Base-by-base conservation (phyloP, 2,797 vertebrate species). In the Loris lydekkerianus region DNA sequence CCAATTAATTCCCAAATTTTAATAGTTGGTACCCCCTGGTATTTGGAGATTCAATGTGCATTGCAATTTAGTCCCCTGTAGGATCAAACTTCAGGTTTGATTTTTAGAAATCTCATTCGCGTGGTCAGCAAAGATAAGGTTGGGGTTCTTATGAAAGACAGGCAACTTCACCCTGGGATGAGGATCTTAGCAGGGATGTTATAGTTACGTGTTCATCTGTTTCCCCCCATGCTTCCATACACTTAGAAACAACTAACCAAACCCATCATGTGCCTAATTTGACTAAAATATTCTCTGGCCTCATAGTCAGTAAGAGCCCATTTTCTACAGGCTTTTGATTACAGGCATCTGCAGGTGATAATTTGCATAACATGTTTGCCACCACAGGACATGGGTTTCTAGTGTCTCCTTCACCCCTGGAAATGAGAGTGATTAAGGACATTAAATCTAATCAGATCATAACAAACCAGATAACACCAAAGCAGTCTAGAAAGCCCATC, bases 291-390 rank as follows among this genome's bases (percentile, higher is more conserved):
- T 76, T 94, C 53, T 58, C 82, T n/a, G 7, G 8, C 5, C 76
- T 20, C 65, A 84, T 94, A 58, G 65, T 95, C 31, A 81, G 17
- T 65, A 25, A 43, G 46, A 82, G 15, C 21, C 70, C 88, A 2
- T 86, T 94, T 96, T 80, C 75, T 87, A 31, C n/a, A 81, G 53
- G n/a, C 11, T 49, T 72, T 89, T 92, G 84, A 91, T 94, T 86
- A 86, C 34, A 93, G 25, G 4, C 94, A 49, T 87, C n/a, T 93
- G 27, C 58, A 96, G 76, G 65, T 84, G 63, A 93, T 60, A 80
- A 94, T 90, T 94, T 87, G 27, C 72, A 76, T 94, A 81, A 58
- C 10, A 14, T 4, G 49, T 85, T 76, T 70, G 23, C 43, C n/a
- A 56, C n/a, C 31, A 4, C 6, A 27, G 69, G 20, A 20, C 31